Conservation (phyloP, 2,888 invertebrate species). For the Lysandra coridon region DNA sequence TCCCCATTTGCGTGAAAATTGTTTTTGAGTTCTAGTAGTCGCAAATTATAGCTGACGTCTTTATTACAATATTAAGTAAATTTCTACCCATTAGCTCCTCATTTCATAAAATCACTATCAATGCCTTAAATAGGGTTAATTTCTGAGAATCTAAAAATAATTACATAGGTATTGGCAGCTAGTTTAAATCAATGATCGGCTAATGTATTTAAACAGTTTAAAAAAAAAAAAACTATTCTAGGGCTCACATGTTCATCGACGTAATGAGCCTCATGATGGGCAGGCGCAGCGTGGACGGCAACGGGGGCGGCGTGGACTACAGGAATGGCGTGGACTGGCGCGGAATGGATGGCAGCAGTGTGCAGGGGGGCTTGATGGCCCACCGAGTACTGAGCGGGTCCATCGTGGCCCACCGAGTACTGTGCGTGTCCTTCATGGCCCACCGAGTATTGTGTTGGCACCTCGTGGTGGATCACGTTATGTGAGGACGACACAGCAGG, state of each 20-base stretch:
- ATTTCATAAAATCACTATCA: background rate
- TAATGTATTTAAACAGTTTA: no score
- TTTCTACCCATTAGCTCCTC: background rate
- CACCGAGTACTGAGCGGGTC: conserved; percentile 54
- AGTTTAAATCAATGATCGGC: background rate
- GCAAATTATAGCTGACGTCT: background rate
- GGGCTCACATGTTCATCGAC: conserved; percentile 72
- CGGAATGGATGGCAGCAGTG: conserved; percentile 44
- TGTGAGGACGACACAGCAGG: conserved; percentile 73
- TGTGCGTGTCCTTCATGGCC: conserved; percentile 52
- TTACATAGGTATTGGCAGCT: background rate
- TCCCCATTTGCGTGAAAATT: no score
- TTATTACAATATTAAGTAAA: background rate
- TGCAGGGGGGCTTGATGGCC: conserved; percentile 46
- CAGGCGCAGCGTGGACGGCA: conserved; percentile 49
- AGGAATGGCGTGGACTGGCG: conserved; percentile 45
- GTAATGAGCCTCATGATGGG: conserved; percentile 63
- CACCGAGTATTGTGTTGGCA: conserved; percentile 54
- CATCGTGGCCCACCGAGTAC: conserved; percentile 51
- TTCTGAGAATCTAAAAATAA: background rate
- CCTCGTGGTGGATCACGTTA: conserved; percentile 68
- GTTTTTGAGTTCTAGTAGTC: no score
- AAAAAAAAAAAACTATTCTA: background rate
- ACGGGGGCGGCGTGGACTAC: conserved; percentile 44
- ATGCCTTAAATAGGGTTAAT: background rate